Conservation (phyloP, 2,888 invertebrate species). For the Limnephilus rhombicus region DNA sequence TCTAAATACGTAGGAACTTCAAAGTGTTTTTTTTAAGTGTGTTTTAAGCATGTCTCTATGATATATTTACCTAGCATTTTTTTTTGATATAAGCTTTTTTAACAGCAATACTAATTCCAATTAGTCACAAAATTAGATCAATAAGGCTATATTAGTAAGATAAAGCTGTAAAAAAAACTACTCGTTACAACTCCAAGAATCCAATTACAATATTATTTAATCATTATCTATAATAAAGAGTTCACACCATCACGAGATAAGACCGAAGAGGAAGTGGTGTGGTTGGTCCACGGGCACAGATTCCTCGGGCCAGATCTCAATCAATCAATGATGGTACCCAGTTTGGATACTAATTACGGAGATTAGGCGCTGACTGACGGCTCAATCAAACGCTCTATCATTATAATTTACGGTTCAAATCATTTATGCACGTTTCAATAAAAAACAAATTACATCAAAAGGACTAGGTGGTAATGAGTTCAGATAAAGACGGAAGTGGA, state of each 20-base stretch:
- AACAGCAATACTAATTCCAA: neutral
- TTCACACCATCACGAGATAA: neutral
- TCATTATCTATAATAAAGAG: neutral
- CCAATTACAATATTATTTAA: neutral
- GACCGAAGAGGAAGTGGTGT: neutral
- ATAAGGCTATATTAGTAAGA: neutral
- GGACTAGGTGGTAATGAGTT: neutral
- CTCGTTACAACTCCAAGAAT: neutral
- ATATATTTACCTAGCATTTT: no score
- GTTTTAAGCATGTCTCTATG: no score
- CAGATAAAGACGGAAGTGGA: neutral
- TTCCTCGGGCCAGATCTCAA: slow-evolving; percentile 20
- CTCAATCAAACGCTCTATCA: slow-evolving; percentile 30
- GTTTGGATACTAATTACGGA: slow-evolving; percentile 24
- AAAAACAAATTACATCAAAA: slow-evolving; percentile 29
- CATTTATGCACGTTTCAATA: slow-evolving; percentile 14
- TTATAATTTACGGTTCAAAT: slow-evolving; percentile 26
- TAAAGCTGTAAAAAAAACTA: neutral
- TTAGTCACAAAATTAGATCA: neutral
- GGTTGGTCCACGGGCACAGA: neutral
- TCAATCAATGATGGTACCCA: slow-evolving; percentile 35
- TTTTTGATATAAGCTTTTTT: no score
- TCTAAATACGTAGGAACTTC: no score
- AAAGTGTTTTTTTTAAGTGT: no score
- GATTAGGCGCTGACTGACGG: slow-evolving; percentile 22